These are phyloP conservation scores for Pyrocoelia pectoralis DNA, from an alignment of 2,888 invertebrate genomes.

Conservation along the genomic window DNA sequence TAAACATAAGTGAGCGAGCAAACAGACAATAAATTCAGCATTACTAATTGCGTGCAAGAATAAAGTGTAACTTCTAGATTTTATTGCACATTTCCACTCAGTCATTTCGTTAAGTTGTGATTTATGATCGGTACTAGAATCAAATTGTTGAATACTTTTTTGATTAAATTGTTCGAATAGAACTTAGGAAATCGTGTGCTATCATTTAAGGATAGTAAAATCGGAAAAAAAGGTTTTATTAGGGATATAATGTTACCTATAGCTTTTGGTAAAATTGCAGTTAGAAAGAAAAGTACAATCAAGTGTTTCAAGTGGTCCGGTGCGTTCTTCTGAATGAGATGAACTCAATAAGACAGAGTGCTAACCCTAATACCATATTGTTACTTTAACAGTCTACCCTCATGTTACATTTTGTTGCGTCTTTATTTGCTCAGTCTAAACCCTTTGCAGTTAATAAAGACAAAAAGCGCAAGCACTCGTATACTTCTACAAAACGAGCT, in stretches of 20 bases:
- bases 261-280: conserved; percentile 21
- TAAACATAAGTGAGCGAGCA: not conserved
- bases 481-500: conserved; percentile 34
- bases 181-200: not conserved
- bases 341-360: conserved; percentile 58
- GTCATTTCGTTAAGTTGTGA: not conserved
- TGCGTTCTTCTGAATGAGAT: conserved; percentile 52
- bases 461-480: conserved; percentile 35
- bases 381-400: conserved; percentile 33
- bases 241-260: conserved; percentile 17
- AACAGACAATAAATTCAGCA: conserved; percentile 8
- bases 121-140: not conserved
- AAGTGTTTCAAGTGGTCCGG: conserved; percentile 46
- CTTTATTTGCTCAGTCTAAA: conserved; percentile 36
- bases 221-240: conserved; percentile 14
- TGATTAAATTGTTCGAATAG: not conserved
- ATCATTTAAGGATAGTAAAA: conserved; percentile 16
- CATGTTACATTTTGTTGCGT: conserved; percentile 36
- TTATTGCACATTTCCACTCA: not conserved
- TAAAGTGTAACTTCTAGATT: not conserved
- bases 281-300: conserved; percentile 20
- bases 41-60: conserved; percentile 11
- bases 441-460: conserved; percentile 39
- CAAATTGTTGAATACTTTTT: not conserved
- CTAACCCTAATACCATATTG: conserved; percentile 49